These are phyloP conservation scores for Leucophora obtusa DNA, from an alignment of 2,888 invertebrate species.

Conservation along the genomic window DNA sequence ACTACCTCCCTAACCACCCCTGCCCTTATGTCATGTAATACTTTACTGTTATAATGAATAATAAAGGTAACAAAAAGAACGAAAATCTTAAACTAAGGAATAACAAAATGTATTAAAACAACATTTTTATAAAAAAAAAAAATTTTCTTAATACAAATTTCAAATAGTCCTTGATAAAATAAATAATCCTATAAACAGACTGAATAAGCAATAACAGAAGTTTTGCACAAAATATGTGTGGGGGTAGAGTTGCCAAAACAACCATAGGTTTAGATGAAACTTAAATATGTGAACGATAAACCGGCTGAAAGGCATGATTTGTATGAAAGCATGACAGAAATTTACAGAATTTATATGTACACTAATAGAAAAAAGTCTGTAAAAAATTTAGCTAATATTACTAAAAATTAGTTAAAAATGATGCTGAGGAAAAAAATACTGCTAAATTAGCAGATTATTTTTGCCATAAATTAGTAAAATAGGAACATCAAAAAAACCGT, in stretches of 20 bases:
- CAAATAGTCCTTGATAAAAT: constrained; percentile 47
- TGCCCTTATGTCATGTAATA: constrained; percentile 17
- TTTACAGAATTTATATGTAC: too few relatives aligned
- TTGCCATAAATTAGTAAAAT: too few relatives aligned
- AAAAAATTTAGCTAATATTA: too few relatives aligned
- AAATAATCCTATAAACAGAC: constrained; percentile 52
- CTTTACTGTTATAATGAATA: constrained; percentile 27
- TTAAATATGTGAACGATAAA: background rate
- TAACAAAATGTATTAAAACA: constrained; percentile 37
- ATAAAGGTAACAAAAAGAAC: constrained; percentile 36
- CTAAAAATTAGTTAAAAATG: too few relatives aligned
- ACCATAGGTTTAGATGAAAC: background rate
- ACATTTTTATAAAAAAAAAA: constrained; percentile 7
- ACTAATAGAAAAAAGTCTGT: too few relatives aligned
- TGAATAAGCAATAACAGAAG: constrained; percentile 21
- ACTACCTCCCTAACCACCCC: constrained; percentile 53
- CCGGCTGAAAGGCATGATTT: too few relatives aligned
- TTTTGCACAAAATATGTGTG: background rate
- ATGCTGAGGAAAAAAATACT: too few relatives aligned
- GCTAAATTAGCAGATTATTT: too few relatives aligned
- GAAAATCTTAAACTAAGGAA: constrained; percentile 32
- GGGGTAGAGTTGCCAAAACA: constrained; percentile 23
- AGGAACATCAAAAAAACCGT: too few relatives aligned
- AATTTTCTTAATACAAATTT: constrained; percentile 36
- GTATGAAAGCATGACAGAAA: too few relatives aligned